Percentiles rank a stretch among this genome's conserved stretches.
phyloP scores from a whole-genome alignment of 2,113 vertebrate genomes.

The Pogonocichla stellata region DNA sequence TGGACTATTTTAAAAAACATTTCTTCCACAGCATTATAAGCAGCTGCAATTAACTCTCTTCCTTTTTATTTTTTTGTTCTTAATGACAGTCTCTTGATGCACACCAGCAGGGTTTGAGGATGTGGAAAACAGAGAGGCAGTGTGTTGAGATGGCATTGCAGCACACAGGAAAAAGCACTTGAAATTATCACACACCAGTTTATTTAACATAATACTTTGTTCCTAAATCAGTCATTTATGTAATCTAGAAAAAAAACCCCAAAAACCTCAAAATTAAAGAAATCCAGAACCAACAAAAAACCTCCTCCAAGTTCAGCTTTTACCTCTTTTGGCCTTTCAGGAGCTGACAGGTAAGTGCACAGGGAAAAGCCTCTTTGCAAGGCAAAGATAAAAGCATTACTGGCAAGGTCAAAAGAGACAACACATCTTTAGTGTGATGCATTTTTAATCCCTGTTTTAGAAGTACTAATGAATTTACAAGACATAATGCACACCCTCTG shows the following conservation, averaged over 20 bases:
- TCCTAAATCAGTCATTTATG: neutral
- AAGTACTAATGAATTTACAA: neutral
- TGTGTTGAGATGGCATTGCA: neutral
- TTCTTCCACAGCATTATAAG: neutral
- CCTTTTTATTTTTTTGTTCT: neutral
- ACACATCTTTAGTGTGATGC: neutral
- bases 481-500: neutral
- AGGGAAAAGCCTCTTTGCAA: neutral
- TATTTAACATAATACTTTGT: neutral
- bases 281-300: neutral
- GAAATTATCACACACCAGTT: neutral
- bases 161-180: neutral
- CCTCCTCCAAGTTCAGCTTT: neutral
- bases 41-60: neutral
- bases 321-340: neutral
- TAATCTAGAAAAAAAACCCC: neutral
- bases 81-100: neutral
- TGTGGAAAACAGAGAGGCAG: neutral
- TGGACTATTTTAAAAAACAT: accelerated
- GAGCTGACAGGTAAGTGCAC: neutral
- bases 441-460: neutral
- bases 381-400: neutral
- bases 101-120: neutral
- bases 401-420: neutral
- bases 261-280: too few species aligned